phyloP scores from a whole-genome alignment of 2,797 vertebrate species.

The Gobionotothen gibberifrons region DNA sequence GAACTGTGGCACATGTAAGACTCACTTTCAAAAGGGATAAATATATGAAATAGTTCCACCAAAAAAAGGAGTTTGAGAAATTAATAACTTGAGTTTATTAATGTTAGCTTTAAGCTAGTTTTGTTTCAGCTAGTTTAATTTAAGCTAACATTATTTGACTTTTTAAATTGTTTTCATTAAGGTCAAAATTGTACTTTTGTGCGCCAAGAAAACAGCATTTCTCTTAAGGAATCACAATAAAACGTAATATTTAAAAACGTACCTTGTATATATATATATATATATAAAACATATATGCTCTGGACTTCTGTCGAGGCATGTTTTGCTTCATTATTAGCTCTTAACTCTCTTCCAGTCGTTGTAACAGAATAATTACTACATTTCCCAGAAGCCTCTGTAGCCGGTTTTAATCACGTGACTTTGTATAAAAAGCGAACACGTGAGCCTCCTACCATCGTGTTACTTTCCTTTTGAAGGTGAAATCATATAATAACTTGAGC shows the following conservation, averaged over 20 bases:
- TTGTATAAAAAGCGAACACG: conserved; percentile 39
- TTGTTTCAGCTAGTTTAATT: too few species aligned
- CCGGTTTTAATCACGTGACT: neutral
- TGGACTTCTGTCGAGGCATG: neutral
- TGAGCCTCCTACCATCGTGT: neutral
- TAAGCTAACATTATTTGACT: too few species aligned
- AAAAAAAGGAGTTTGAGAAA: too few species aligned
- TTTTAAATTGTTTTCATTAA: neutral
- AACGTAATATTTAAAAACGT: too few species aligned
- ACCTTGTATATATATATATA: too few species aligned
- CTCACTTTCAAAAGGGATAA: too few species aligned
- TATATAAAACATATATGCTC: neutral
- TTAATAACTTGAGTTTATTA: too few species aligned
- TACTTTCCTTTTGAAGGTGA: conserved; percentile 69
- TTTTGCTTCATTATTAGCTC: neutral
- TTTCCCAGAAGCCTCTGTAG: conserved; percentile 57
- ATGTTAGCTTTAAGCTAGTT: too few species aligned
- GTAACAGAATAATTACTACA: conserved; percentile 39
- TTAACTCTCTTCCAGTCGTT: neutral
- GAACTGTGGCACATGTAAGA: too few species aligned
- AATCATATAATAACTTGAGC: neutral
- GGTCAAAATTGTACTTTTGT: neutral
- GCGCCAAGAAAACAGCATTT: neutral
- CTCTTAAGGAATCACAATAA: too few species aligned
- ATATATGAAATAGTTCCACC: too few species aligned